Base-by-base conservation (phyloP, 2,888 invertebrate genomes). In the Corythucha ciliata region DNA sequence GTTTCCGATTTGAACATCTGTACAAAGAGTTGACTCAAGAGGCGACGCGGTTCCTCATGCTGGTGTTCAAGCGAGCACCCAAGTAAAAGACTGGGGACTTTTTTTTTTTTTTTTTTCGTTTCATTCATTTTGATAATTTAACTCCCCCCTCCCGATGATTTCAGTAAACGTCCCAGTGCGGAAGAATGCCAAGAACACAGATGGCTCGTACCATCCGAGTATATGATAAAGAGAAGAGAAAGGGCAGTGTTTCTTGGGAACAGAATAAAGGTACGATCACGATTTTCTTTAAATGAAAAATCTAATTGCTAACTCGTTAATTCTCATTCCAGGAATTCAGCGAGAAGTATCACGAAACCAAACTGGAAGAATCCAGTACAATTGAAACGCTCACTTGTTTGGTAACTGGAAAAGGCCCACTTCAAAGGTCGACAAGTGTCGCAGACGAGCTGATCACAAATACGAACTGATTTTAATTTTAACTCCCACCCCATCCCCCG, bases 131-230 rank as follows among this genome's bases (percentile, higher is more conserved):
- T n/a, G n/a, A n/a, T n/a, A n/a, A n/a, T n/a, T n/a, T n/a, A n/a
- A n/a, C n/a, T n/a, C n/a, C n/a, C n/a, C n/a, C n/a, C n/a, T n/a
- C n/a, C n/a, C n/a, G n/a, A n/a, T n/a, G n/a, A n/a, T 58, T 71
- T 74, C 48, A 91, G 90, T 60, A 94, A 96, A 78, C 77, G 97
- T 63, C 92, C 96, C 57, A 79, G 85, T 40, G 83, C 88, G 0
- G 94, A 94, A 68, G 96, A 97, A 69, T 92, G 92, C 64, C 79
- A 89, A 67, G 93, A 94, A 67, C 93, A 96, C 70, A 81, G 93
- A 68, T 97, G 97, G 96, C 76, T 98, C 51, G 76, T 88, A 62
- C 84, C 89, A 34, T 84, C 86, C 29, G 92, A 94, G 68, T 88
- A 83, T 67, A 90, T 94, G 85, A 84, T 90, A 63, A 86, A 84